phyloP scores from a whole-genome alignment of 2,797 vertebrate species.

The Myoxocephalus aenaeus region DNA sequence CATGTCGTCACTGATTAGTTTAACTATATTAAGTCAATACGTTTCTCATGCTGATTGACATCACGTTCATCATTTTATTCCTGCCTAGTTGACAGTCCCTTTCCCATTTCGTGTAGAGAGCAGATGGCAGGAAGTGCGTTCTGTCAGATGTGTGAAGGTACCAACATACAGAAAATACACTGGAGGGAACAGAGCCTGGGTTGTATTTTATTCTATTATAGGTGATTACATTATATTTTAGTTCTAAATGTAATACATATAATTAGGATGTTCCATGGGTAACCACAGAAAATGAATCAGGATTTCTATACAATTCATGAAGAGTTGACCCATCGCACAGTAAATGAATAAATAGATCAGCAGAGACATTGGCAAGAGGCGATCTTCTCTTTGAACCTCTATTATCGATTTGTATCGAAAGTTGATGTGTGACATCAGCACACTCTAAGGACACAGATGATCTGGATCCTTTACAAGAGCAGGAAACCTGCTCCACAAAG shows the following conservation, averaged over 20 bases:
- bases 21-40: not conserved
- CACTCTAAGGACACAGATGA: not conserved
- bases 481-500: slow-evolving; percentile 12
- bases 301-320: not conserved
- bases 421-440: not conserved
- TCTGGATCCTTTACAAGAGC: not conserved
- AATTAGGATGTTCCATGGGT: not conserved
- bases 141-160: not conserved
- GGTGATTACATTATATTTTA: not conserved
- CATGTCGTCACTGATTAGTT: not conserved
- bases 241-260: not conserved
- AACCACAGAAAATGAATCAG: not conserved
- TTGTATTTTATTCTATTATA: not conserved
- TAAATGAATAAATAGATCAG: not conserved
- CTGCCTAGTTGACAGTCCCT: not conserved
- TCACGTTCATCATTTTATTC: slow-evolving; percentile 5
- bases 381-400: not conserved
- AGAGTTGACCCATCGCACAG: not conserved
- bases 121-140: slow-evolving; percentile 7
- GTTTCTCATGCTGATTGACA: not conserved
- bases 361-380: not conserved
- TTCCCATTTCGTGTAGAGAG: not conserved
- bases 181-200: not conserved
- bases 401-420: not conserved
- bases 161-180: not conserved